phyloP scores from a whole-genome alignment of 2,797 vertebrate genomes.

The Acomys russatus region DNA sequence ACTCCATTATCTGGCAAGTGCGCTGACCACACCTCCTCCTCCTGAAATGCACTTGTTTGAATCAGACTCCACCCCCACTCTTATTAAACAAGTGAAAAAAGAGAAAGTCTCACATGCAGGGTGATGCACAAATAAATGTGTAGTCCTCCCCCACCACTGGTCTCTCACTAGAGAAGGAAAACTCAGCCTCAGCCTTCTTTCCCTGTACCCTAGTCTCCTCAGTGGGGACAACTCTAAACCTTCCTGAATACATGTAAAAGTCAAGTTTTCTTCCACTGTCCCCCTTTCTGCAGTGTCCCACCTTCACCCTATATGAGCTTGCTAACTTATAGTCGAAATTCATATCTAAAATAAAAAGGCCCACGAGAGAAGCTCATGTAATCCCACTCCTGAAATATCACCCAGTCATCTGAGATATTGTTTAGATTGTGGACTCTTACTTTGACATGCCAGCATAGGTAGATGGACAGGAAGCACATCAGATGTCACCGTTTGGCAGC shows the following conservation, averaged over 20 bases:
- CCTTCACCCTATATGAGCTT: background rate
- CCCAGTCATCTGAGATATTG: constrained; percentile 83
- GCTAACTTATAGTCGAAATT: constrained; percentile 59
- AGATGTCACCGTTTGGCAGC: constrained; percentile 88
- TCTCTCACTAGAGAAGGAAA: constrained; percentile 46
- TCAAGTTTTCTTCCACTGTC: constrained; percentile 29
- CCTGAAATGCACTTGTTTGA: constrained; percentile 7
- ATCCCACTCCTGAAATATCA: constrained; percentile 81
- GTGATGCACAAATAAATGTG: constrained; percentile 15
- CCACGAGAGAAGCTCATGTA: constrained; percentile 64
- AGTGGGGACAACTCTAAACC: background rate
- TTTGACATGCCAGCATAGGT: constrained; percentile 86
- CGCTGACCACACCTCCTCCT: constrained; percentile 31
- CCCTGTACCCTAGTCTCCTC: constrained; percentile 40
- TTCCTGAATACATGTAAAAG: background rate
- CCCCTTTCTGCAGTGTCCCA: constrained; percentile 23
- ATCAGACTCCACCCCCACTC: background rate
- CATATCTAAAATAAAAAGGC: constrained; percentile 76
- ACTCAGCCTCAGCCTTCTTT: background rate
- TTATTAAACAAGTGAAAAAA: background rate
- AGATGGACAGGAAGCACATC: constrained; percentile 82
- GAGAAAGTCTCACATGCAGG: constrained; percentile 28
- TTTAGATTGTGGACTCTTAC: constrained; percentile 88
- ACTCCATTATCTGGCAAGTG: background rate
- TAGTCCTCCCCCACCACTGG: background rate